Evolutionary conservation across 2,113 vertebrate species (phyloP).

Genomic region (Calidris pugnax): DNA sequence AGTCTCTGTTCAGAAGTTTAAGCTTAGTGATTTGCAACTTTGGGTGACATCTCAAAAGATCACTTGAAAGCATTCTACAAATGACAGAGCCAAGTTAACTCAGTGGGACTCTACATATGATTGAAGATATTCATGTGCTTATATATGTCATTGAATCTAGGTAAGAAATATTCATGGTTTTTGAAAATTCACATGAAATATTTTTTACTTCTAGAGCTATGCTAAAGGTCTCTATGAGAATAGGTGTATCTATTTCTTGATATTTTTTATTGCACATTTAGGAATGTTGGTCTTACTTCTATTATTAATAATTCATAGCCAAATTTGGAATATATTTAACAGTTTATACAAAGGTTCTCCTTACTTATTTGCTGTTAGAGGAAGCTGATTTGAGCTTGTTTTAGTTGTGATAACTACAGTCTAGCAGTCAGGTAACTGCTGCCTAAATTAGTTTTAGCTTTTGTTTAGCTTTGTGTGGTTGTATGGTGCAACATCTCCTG

Average conservation of each 20-base stretch:
- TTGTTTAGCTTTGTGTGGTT: neutral
- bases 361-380: neutral
- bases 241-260: neutral
- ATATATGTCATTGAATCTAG: neutral
- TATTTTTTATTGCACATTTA: neutral
- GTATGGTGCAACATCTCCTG: accelerated
- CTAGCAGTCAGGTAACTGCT: neutral
- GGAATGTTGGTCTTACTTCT: neutral
- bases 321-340: neutral
- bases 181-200: neutral
- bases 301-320: neutral
- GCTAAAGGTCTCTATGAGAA: neutral
- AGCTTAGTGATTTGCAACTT: neutral
- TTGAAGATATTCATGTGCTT: neutral
- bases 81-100: neutral
- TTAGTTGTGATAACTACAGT: neutral
- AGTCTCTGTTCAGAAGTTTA: neutral
- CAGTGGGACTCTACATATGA: neutral
- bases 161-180: neutral
- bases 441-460: neutral
- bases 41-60: neutral
- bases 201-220: neutral
- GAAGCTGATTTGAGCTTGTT: neutral
- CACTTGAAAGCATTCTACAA: neutral
- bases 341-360: neutral